These are phyloP conservation scores for Charaxes varanes DNA, from an alignment of 1,140 invertebrate genomes.

Conservation along the genomic window DNA sequence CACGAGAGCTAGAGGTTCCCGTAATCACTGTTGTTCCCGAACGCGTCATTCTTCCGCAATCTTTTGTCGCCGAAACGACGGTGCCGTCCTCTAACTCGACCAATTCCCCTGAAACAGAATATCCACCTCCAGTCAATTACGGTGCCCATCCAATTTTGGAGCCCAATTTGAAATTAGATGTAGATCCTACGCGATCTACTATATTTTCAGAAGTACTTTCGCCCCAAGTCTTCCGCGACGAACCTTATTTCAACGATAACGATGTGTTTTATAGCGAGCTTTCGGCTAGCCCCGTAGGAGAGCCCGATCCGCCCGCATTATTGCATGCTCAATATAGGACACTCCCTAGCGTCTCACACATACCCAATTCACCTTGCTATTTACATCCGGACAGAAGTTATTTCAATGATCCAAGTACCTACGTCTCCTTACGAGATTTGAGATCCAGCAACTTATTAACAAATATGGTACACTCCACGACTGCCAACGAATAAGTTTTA, in stretches of 20 bases:
- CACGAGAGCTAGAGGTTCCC: conserved; percentile 36
- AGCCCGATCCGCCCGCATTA: conserved; percentile 54
- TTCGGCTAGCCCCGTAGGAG: conserved; percentile 45
- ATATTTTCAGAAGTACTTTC: conserved; percentile 52
- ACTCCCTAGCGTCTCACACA: conserved; percentile 62
- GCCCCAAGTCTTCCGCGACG: conserved; percentile 48
- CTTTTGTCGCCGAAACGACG: conserved; percentile 53
- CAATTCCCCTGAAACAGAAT: conserved; percentile 50
- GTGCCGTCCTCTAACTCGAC: conserved; percentile 61
- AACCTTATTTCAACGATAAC: conserved; percentile 33
- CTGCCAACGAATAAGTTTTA: too few species aligned
- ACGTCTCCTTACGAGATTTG: conserved; percentile 46
- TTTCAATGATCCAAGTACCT: conserved; percentile 33
- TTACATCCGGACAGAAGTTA: conserved; percentile 54
- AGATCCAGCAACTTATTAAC: conserved; percentile 42
- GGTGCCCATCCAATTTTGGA: conserved; percentile 39
- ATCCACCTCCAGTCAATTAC: conserved; percentile 62
- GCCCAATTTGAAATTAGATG: conserved; percentile 20
- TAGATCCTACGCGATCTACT: conserved; percentile 24
- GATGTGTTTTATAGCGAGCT: conserved; percentile 44
- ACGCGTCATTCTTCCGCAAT: conserved; percentile 48
- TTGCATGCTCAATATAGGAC: conserved; percentile 64
- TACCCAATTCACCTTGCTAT: conserved; percentile 59
- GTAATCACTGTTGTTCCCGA: conserved; percentile 55
- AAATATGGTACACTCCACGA: conserved; percentile 57